Evolutionary conservation across 2,797 vertebrate genomes (phyloP), one percentile per base, ranked within the genome.

Genomic region (Limnodromus scolopaceus): DNA sequence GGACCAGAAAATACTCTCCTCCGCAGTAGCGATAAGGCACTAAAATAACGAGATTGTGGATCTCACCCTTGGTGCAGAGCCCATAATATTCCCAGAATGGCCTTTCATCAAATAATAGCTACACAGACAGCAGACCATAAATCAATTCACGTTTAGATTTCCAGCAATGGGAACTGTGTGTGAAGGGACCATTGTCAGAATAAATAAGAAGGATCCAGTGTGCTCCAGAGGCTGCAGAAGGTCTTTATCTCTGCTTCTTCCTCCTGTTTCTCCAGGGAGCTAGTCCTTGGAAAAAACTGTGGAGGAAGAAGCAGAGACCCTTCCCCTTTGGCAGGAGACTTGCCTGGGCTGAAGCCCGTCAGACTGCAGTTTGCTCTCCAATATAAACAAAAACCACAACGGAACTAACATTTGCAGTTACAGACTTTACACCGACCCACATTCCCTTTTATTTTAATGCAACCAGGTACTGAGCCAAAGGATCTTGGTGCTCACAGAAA

Each of bases 81-180:
- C 38, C 0, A 0, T 53, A 3, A 3, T 36, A 11, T 68, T 61
- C 34, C 53, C 38, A 39, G 34, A 60, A 60, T 0, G 5, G 10
- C 45, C 32, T 78, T 68, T 81, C 18, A 4, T n/a, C 27, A n/a
- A 2, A 41, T 7, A 2, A 41, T 7, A 54, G 38, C 24, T 49
- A 38, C 41, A 64, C 13, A 78, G 68, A 72, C 22, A 43, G 41
- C 45, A 10, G 49, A 11, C 24, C 7, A 5, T 36, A n/a, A 65
- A 82, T 61, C 63, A 32, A 30, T 61, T n/a, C 32, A 15, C 2
- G 0, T 63, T 66, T 76, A 48, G 36, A 55, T 70, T 80, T 89
- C 41, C 64, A 89, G 30, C 20, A 41, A 4, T 25, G 60, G 71
- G 53, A 82, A 36, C 16, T 53, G 16, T 23, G 13, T 54, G 25